These are phyloP conservation scores for Anguilla obscura DNA, from an alignment of 2,797 vertebrate species.

Conservation along the genomic window DNA sequence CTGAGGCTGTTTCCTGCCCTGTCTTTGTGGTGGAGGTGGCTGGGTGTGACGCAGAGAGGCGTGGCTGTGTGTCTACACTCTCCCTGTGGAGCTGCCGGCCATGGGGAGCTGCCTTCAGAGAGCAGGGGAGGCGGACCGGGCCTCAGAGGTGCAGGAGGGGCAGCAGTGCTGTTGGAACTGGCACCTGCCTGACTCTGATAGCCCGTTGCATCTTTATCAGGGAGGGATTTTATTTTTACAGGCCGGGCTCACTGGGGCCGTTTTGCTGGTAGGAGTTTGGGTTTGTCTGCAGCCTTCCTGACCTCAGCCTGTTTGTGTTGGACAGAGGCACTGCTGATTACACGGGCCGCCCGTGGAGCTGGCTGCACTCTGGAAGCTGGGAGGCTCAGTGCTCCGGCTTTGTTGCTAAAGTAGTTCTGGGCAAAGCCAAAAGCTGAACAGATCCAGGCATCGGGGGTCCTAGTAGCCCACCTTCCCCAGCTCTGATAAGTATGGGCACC, in stretches of 20 bases:
- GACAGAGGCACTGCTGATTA: conserved; percentile 1
- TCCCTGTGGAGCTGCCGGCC: neutral
- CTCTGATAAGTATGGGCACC: neutral
- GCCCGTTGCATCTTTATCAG: neutral
- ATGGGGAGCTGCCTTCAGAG: neutral
- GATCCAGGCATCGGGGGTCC: neutral
- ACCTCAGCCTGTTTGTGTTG: conserved; percentile 22
- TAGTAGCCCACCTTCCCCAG: neutral
- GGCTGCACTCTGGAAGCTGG: too few relatives aligned
- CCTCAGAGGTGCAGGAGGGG: neutral
- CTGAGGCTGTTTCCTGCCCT: neutral
- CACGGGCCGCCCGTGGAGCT: neutral
- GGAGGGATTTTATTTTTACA: conserved; percentile 22
- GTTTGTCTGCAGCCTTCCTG: conserved; percentile 16
- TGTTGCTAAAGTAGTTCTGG: neutral
- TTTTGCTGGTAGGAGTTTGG: conserved; percentile 2
- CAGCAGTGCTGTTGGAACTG: neutral
- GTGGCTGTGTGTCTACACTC: neutral
- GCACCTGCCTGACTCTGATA: neutral
- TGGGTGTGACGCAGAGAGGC: neutral
- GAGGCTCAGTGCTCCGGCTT: neutral
- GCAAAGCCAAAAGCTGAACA: neutral
- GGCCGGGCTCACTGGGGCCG: neutral
- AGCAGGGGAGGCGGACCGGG: neutral
- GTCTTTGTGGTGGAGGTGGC: neutral